A percentile compares a stretch with the other conserved stretches of the same genome.
phyloP scores from a whole-genome alignment of 1,140 invertebrate genomes.

The Archegozetes longisetosus region DNA sequence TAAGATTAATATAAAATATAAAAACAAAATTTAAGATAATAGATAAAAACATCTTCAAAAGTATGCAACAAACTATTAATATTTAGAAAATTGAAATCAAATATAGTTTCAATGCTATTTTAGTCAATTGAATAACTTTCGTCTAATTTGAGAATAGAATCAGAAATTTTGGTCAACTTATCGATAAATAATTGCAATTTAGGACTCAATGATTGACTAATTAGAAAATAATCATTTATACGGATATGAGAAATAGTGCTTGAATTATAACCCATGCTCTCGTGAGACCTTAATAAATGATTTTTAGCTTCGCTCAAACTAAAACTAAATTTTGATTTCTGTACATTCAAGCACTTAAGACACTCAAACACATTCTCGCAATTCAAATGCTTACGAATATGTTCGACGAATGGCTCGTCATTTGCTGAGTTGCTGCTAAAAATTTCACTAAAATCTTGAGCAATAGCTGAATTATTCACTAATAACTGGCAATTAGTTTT shows the following conservation, averaged over 20 bases:
- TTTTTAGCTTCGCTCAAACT: neutral
- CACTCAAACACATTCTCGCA: neutral
- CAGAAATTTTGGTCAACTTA: neutral
- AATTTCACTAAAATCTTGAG: no score
- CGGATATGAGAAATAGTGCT: no score
- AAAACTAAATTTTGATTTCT: neutral
- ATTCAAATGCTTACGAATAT: neutral
- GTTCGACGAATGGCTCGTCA: neutral
- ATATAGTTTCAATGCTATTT: neutral
- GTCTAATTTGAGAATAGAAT: neutral
- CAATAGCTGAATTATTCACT: neutral
- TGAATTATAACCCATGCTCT: neutral
- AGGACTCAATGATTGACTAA: neutral
- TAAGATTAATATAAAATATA: no score
- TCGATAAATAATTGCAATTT: neutral
- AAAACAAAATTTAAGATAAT: no score
- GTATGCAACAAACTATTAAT: no score
- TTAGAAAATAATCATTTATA: no score
- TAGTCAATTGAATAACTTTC: neutral
- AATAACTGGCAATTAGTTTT: neutral
- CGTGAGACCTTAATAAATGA: neutral
- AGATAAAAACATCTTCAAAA: no score
- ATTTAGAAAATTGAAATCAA: no score
- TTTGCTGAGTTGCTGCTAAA: no score
- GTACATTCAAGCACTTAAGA: neutral